Evolutionary conservation across 2,888 invertebrate species (phyloP), one percentile per base, ranked within the genome.

Genomic region (Willowsia nigromaculata): DNA sequence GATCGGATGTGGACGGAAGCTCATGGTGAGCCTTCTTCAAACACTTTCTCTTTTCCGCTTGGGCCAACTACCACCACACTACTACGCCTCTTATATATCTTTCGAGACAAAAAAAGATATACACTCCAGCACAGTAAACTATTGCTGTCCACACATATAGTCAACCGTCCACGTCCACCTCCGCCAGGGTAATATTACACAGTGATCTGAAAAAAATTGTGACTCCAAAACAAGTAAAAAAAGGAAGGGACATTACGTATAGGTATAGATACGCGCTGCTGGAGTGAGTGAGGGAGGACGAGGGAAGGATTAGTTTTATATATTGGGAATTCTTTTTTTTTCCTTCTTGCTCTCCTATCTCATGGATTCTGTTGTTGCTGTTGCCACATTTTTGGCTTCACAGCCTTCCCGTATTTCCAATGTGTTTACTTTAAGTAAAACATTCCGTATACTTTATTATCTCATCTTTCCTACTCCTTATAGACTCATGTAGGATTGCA

Each of bases 1-100:
- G 76, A 76, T 85, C 85, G 85, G 85, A 85, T 85, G 85, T 85
- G 76, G 78, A 78, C 85, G 85, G 85, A 85, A 85, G 78, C 59
- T 76, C 62, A 85, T 59, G 85, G 85, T 85, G 85, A 85, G 85
- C 25, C 59, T n/a, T 62, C 37, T 83, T 47, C 68, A 83, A 83
- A 83, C 83, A 71, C 68, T 83, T 83, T 83, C 53, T 83, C 53
- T 82, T 59, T 68, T 68, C 65, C 37, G 83, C 56, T 56, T 56
- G 59, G 59, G 9, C 68, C 68, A 68, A 18, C 50, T 27, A 25
- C 40, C 78, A 47, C 53, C 59, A 25, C 59, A 25, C 47, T 25
- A n/a, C 53, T 53, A 50, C 18, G 65, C 33, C 30, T 78, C 78
- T 25, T 50, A 33, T 33, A 30, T 78, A 15, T 78, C 30, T 56